Conservation (phyloP, 2,888 invertebrate species). For the Malthinus flaveolus region DNA sequence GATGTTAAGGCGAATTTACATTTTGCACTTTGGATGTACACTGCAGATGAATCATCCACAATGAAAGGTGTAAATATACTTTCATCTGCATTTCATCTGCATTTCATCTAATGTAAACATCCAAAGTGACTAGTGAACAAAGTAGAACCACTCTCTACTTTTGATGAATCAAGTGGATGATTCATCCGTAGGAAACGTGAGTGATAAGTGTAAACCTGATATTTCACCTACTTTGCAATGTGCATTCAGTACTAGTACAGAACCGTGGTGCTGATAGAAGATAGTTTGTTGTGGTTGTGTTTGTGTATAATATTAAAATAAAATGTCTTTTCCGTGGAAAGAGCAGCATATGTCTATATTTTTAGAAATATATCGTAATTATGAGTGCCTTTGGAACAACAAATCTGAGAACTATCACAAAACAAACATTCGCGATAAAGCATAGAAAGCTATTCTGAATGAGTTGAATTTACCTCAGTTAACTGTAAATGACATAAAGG, state of each 20-base stretch:
- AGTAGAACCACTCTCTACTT: constrained; percentile 2
- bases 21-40: background rate
- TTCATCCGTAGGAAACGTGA: background rate
- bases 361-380: background rate
- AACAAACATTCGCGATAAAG: background rate
- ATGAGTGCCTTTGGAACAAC: background rate
- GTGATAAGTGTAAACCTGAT: constrained; percentile 1
- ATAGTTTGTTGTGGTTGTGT: background rate
- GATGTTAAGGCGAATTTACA: background rate
- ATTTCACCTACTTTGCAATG: background rate
- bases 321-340: background rate
- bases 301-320: background rate
- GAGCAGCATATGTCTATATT: background rate
- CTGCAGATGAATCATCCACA: background rate
- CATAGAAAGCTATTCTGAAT: background rate
- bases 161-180: constrained; percentile 3
- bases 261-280: background rate
- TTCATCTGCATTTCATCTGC: too few species aligned
- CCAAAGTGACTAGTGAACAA: background rate
- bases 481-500: background rate
- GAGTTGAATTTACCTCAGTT: background rate
- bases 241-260: background rate
- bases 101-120: background rate
- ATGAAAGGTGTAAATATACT: background rate
- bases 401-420: background rate